phyloP scores from a whole-genome alignment of 2,888 invertebrate species.

The Gymnocheta viridis region DNA sequence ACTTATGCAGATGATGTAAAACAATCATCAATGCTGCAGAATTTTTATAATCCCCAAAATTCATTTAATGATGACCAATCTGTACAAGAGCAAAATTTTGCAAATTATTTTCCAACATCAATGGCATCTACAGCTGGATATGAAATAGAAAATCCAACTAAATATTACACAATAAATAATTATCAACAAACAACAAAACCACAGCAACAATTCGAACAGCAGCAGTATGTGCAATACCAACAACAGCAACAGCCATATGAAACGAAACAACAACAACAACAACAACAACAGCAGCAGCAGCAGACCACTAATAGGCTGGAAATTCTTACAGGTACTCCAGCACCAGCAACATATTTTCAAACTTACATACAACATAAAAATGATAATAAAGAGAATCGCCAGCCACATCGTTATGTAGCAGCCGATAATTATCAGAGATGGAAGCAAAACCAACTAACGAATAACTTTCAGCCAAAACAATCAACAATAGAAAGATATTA shows the following conservation, averaged over 20 bases:
- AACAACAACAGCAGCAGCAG: constrained; percentile 23
- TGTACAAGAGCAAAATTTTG: constrained; percentile 52
- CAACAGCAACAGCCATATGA: constrained; percentile 4
- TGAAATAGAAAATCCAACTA: constrained; percentile 52
- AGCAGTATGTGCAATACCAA: constrained; percentile 24
- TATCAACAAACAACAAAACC: constrained; percentile 35
- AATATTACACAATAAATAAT: constrained; percentile 63
- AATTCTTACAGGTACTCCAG: not conserved
- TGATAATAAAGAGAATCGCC: constrained; percentile 39
- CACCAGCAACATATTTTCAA: constrained; percentile 43
- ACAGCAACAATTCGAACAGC: constrained; percentile 41
- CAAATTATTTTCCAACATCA: constrained; percentile 65
- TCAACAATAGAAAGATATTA: constrained; percentile 24
- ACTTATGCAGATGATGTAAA: constrained; percentile 58
- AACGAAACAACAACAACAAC: constrained; percentile 25
- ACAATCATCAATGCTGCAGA: constrained; percentile 19
- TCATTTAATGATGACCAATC: constrained; percentile 13
- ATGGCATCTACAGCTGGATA: constrained; percentile 52
- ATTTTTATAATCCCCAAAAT: constrained; percentile 51
- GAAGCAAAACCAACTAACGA: constrained; percentile 55
- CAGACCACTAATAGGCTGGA: constrained; percentile 17
- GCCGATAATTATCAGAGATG: constrained; percentile 38
- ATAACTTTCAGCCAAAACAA: constrained; percentile 46
- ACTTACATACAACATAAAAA: constrained; percentile 51
- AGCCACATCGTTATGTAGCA: constrained; percentile 27